These are phyloP conservation scores for Plusia festucae DNA, from an alignment of 2,888 invertebrate genomes.

Conservation along the genomic window DNA sequence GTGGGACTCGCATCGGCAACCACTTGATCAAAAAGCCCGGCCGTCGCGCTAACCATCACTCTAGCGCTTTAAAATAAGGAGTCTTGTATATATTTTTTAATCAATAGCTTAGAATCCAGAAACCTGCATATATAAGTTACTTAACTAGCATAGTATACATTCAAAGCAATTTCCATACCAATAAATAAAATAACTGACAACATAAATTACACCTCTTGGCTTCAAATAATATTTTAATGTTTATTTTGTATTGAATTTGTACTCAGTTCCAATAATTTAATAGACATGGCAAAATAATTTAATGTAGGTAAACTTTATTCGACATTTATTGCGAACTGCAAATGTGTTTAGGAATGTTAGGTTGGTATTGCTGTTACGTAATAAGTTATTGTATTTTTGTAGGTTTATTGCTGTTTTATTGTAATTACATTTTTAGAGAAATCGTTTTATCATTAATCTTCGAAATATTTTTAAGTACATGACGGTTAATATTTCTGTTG, in stretches of 20 bases:
- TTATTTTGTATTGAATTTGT: conserved; percentile 4
- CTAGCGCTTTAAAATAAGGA: too few relatives aligned
- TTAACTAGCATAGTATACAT: neutral
- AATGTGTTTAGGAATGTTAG: conserved; percentile 2
- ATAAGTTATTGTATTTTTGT: neutral
- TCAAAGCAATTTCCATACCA: neutral
- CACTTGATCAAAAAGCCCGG: too few relatives aligned
- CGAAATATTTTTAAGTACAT: too few relatives aligned
- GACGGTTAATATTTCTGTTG: too few relatives aligned
- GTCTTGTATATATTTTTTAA: too few relatives aligned
- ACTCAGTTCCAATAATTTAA: neutral
- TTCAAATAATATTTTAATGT: conserved; percentile 5
- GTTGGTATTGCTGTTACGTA: neutral
- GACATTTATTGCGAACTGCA: neutral
- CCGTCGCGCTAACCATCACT: too few relatives aligned
- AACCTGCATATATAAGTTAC: neutral
- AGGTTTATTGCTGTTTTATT: neutral
- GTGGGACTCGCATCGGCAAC: too few relatives aligned
- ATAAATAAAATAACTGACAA: conserved; percentile 19
- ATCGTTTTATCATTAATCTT: too few relatives aligned
- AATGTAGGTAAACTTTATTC: conserved; percentile 7
- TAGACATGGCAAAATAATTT: conserved; percentile 5
- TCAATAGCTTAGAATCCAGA: neutral
- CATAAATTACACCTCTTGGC: neutral
- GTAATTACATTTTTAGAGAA: neutral